A percentile compares a stretch with the other conserved stretches of the same genome.
These are phyloP conservation scores for Bombus fervidus DNA, from an alignment of 1,140 invertebrate genomes.

Conservation along the genomic window DNA sequence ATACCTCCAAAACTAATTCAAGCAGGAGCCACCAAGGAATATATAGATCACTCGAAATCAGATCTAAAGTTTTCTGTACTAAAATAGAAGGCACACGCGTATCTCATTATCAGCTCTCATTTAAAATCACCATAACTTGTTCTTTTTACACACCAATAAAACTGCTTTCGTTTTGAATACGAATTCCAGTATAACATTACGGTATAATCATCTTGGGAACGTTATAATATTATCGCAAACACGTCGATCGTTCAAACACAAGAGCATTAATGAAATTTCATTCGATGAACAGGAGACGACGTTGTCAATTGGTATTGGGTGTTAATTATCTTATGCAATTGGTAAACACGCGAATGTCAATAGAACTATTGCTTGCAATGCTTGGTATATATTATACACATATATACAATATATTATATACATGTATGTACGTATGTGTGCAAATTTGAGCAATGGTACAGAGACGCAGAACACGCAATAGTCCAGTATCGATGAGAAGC, in stretches of 20 bases:
- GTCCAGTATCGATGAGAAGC: background rate
- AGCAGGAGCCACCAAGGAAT: too few species aligned
- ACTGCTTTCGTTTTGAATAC: too few species aligned
- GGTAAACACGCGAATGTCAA: slow-evolving; percentile 32
- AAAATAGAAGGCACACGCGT: too few species aligned
- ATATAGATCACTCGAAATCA: too few species aligned
- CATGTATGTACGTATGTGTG: too few species aligned
- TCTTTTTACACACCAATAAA: background rate
- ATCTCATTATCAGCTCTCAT: background rate
- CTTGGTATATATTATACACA: background rate
- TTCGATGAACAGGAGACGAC: slow-evolving; percentile 12
- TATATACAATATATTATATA: background rate
- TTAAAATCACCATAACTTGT: background rate
- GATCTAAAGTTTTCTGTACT: too few species aligned
- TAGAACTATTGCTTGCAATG: slow-evolving; percentile 4
- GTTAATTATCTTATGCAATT: slow-evolving; percentile 49
- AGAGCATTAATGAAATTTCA: slow-evolving; percentile 37
- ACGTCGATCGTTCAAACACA: background rate
- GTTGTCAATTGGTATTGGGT: slow-evolving; percentile 37
- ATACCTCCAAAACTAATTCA: background rate
- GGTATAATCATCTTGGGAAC: background rate
- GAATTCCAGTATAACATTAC: slow-evolving; percentile 5
- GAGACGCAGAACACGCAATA: background rate
- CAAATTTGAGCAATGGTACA: background rate
- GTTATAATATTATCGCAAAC: slow-evolving; percentile 24